These are phyloP conservation scores for Metacarcinus magister DNA, from an alignment of 2,888 invertebrate species.

Conservation along the genomic window DNA sequence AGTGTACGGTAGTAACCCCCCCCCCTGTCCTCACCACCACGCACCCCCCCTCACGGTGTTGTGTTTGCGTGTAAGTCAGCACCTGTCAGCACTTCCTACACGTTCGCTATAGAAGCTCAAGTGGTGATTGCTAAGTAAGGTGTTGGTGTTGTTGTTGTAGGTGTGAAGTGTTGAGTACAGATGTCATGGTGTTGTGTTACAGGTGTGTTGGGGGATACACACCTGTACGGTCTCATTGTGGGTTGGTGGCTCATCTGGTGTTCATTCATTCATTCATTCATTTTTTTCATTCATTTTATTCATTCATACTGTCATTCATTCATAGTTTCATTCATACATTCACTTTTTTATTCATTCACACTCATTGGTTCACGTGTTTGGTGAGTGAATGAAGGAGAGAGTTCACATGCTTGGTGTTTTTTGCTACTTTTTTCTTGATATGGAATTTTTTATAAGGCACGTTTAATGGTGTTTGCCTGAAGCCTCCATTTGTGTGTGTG, in stretches of 20 bases:
- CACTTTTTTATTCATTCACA: not conserved
- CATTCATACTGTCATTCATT: not conserved
- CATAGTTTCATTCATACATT: not conserved
- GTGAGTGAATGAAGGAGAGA: not conserved
- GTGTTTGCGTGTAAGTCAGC: not conserved
- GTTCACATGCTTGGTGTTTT: not conserved
- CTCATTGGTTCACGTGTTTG: not conserved
- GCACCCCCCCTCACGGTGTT: slow-evolving; percentile 32
- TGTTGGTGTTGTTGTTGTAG: not conserved
- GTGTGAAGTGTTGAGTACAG: not conserved
- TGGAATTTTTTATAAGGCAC: not conserved
- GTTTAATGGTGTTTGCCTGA: too few species aligned
- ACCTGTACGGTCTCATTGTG: not conserved
- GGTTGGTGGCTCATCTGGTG: not conserved
- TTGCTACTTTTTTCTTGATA: not conserved
- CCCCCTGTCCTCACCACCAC: not conserved
- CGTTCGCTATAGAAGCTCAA: not conserved
- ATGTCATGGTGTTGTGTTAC: not conserved
- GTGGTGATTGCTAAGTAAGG: not conserved
- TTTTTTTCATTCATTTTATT: not conserved
- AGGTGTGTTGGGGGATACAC: not conserved
- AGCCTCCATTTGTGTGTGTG: not conserved
- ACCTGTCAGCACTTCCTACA: not conserved
- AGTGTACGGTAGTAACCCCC: not conserved
- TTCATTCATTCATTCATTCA: not conserved